Percentiles rank a stretch among this genome's conserved stretches.
phyloP scores from a whole-genome alignment of 1,140 invertebrate genomes.

The Megalopta genalis region DNA sequence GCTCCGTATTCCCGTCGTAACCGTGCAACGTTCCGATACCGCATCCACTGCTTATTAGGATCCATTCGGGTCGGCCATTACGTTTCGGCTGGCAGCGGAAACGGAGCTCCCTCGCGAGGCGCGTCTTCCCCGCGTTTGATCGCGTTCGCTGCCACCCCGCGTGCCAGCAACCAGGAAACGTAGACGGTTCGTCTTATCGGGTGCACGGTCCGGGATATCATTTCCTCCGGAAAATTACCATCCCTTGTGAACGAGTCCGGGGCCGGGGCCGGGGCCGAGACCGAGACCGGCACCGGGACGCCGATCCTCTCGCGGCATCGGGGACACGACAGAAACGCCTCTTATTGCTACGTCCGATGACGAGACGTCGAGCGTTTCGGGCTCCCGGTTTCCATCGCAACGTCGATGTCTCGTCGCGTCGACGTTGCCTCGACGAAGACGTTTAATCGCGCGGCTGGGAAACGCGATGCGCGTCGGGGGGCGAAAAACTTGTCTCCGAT shows the following conservation, averaged over 20 bases:
- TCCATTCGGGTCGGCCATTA: slow-evolving; percentile 20
- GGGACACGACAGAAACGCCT: slow-evolving; percentile 34
- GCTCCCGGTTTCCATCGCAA: slow-evolving; percentile 51
- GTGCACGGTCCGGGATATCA: slow-evolving; percentile 57
- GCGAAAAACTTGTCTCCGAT: slow-evolving; percentile 35
- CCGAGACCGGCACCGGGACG: slow-evolving; percentile 8
- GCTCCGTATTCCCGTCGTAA: not conserved
- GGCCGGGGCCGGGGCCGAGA: slow-evolving; percentile 31
- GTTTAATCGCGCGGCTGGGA: slow-evolving; percentile 46
- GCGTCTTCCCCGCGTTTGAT: not conserved
- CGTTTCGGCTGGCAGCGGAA: slow-evolving; percentile 22
- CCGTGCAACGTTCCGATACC: not conserved
- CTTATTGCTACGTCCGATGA: slow-evolving; percentile 53
- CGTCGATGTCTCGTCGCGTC: slow-evolving; percentile 36
- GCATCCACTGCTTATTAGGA: not conserved
- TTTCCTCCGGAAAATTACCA: slow-evolving; percentile 67
- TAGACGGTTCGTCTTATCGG: slow-evolving; percentile 58
- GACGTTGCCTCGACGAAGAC: slow-evolving; percentile 25
- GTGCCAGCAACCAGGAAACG: slow-evolving; percentile 19
- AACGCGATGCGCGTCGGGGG: slow-evolving; percentile 5
- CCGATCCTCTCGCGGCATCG: too few species aligned
- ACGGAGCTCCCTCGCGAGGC: slow-evolving; percentile 6
- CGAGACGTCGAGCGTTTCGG: slow-evolving; percentile 52
- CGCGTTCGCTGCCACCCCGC: not conserved
- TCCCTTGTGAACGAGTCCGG: slow-evolving; percentile 42